phyloP scores from a whole-genome alignment of 1,140 invertebrate genomes.

The Eufriesea mexicana region DNA sequence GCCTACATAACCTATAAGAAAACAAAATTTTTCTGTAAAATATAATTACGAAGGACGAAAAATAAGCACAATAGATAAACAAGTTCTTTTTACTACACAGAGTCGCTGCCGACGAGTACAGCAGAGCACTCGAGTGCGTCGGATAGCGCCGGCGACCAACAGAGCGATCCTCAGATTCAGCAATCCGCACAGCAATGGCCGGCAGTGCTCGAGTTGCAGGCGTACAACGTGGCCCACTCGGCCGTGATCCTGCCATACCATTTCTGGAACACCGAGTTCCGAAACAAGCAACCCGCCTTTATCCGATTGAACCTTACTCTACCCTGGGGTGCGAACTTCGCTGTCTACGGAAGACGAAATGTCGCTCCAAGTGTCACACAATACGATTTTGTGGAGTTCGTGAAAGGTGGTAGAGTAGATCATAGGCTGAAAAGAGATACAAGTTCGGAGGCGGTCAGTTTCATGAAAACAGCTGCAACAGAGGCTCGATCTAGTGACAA shows the following conservation, averaged over 20 bases:
- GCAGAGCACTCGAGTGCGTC: constrained; percentile 85
- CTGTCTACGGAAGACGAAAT: constrained; percentile 95
- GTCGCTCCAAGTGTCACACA: constrained; percentile 96
- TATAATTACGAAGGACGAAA: no score
- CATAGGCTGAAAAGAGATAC: constrained; percentile 85
- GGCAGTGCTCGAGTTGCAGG: constrained; percentile 90
- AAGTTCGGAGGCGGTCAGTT: constrained; percentile 76
- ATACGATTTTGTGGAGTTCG: constrained; percentile 97
- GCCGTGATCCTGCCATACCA: constrained; percentile 92
- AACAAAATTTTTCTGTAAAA: no score
- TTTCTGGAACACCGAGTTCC: constrained; percentile 95
- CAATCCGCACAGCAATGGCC: constrained; percentile 89
- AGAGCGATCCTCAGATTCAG: constrained; percentile 84
- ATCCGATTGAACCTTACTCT: constrained; percentile 95
- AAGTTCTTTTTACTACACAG: constrained; percentile 72
- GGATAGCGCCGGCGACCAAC: constrained; percentile 80
- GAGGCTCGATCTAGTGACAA: constrained; percentile 6
- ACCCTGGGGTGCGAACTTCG: constrained; percentile 95
- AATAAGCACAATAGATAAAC: background rate
- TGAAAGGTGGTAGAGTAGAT: constrained; percentile 91
- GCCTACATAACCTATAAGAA: no score
- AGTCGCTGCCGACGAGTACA: constrained; percentile 87
- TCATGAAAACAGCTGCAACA: constrained; percentile 72
- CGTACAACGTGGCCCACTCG: constrained; percentile 91
- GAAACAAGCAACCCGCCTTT: constrained; percentile 93